These are phyloP conservation scores for Coenonympha glycerion DNA, from an alignment of 2,888 invertebrate genomes.

Conservation along the genomic window DNA sequence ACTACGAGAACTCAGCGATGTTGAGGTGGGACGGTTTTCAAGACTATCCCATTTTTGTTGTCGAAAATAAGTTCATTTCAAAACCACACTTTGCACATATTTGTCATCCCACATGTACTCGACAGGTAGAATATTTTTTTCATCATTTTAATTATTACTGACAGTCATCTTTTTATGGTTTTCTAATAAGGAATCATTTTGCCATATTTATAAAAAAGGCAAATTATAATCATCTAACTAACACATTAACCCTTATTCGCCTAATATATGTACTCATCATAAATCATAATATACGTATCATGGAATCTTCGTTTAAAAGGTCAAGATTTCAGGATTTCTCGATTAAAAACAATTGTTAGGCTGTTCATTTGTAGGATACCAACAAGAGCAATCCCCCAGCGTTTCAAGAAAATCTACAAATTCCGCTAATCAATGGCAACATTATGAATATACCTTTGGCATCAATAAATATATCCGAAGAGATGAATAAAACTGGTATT, in stretches of 20 bases:
- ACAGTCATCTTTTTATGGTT: neutral
- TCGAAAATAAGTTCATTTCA: conserved; percentile 41
- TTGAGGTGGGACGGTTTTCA: conserved; percentile 86
- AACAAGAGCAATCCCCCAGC: conserved; percentile 68
- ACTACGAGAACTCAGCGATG: conserved; percentile 81
- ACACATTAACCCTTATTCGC: neutral
- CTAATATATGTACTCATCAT: too few relatives aligned
- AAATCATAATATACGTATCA: neutral
- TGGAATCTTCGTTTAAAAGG: neutral
- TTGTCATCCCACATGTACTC: conserved; percentile 7
- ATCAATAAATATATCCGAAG: conserved; percentile 93
- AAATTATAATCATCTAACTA: neutral
- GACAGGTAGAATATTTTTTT: conserved; percentile 8
- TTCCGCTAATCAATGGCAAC: conserved; percentile 90
- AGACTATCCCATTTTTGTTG: conserved; percentile 69
- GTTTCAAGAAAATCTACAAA: conserved; percentile 84
- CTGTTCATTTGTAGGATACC: conserved; percentile 57
- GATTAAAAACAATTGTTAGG: conserved; percentile 39
- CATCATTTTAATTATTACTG: neutral
- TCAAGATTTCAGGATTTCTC: conserved; percentile 17
- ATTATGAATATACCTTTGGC: conserved; percentile 91
- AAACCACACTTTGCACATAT: conserved; percentile 5
- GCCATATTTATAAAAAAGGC: neutral
- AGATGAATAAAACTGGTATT: conserved; percentile 93
- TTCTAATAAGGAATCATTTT: neutral